Percentiles rank a stretch among this genome's conserved stretches.
phyloP scores from a whole-genome alignment of 2,797 vertebrate species.

The Argya squamiceps region DNA sequence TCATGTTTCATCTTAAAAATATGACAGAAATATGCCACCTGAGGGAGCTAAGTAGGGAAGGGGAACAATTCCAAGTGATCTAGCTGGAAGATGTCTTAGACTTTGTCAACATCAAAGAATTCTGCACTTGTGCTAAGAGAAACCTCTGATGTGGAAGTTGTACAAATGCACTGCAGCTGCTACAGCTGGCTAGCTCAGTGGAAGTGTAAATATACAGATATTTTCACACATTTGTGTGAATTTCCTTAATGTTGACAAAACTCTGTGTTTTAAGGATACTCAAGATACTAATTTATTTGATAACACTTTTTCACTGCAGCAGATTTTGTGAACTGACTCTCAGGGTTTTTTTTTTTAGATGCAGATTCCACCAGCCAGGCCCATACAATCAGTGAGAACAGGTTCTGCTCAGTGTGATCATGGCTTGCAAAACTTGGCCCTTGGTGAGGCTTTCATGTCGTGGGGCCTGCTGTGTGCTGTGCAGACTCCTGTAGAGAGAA shows the following conservation, averaged over 20 bases:
- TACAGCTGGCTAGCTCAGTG: neutral
- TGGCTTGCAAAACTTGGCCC: neutral
- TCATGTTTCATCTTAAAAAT: neutral
- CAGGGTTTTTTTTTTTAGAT: neutral
- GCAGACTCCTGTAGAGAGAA: neutral
- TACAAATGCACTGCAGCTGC: neutral
- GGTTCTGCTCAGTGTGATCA: neutral
- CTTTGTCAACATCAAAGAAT: conserved; percentile 12
- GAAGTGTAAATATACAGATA: neutral
- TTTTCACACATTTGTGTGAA: neutral
- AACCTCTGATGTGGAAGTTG: neutral
- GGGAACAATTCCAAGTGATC: neutral
- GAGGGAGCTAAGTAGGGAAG: neutral
- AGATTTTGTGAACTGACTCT: neutral
- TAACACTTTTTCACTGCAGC: neutral
- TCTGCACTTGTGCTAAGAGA: neutral
- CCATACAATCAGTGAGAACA: neutral
- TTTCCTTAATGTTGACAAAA: neutral
- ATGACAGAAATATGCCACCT: neutral
- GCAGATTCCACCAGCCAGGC: neutral
- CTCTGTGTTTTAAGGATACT: neutral
- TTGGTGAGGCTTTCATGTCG: neutral
- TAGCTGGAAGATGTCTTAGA: neutral
- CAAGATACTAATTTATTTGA: neutral
- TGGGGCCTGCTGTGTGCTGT: neutral